Conservation (phyloP, 2,113 vertebrate species). For the Zosterops borbonicus region DNA sequence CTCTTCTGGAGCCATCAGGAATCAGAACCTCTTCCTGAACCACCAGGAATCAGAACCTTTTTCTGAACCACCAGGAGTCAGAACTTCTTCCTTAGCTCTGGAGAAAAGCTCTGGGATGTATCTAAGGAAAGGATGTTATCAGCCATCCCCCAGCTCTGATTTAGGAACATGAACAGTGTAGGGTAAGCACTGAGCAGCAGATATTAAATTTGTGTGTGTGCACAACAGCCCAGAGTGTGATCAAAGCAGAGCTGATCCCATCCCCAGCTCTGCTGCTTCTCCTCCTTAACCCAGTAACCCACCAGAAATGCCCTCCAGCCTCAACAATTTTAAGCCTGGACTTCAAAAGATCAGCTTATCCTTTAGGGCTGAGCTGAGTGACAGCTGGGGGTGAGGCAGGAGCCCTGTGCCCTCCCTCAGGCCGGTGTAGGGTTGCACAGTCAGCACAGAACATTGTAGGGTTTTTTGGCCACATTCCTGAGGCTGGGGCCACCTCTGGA, state of each 20-base stretch:
- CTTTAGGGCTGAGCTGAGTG: neutral
- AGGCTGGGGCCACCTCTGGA: neutral
- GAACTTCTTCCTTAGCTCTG: neutral
- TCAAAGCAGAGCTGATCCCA: slow-evolving; percentile 12
- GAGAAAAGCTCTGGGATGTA: neutral
- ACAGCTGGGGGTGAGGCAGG: neutral
- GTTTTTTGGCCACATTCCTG: neutral
- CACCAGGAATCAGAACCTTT: too few relatives aligned
- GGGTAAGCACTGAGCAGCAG: neutral
- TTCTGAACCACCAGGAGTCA: neutral
- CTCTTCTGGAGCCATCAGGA: too few relatives aligned
- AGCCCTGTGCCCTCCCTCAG: neutral
- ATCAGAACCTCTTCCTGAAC: too few relatives aligned
- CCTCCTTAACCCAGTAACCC: slow-evolving; percentile 19
- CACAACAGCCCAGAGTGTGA: neutral
- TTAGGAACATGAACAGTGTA: neutral
- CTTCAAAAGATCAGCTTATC: slow-evolving; percentile 48
- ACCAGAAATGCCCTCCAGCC: slow-evolving; percentile 28
- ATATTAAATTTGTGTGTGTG: neutral
- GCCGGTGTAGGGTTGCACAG: neutral
- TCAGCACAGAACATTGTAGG: neutral
- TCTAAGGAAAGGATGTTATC: neutral
- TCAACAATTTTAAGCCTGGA: slow-evolving; percentile 22
- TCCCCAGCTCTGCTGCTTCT: neutral
- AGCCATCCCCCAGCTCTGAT: neutral